A percentile compares a stretch with the other conserved stretches of the same genome.
These are phyloP conservation scores for Hydra vulgaris DNA, from an alignment of 30 jellyfish, hydroid and myxozoan species.

Conservation along the genomic window DNA sequence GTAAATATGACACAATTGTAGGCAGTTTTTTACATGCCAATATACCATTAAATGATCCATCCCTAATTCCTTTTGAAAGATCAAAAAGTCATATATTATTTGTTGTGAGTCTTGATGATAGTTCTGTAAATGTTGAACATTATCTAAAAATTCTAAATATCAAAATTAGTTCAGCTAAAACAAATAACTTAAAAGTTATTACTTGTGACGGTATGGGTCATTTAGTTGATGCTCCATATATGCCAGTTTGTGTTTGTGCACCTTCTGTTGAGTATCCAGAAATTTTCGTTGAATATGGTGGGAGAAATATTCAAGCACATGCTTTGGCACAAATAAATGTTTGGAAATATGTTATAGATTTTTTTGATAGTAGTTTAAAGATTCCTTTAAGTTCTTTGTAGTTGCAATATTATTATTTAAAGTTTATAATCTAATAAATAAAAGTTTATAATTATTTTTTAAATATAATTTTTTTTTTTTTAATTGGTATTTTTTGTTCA, in stretches of 20 bases:
- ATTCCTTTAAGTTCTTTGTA: no score
- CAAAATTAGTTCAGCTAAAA: constrained; percentile 17
- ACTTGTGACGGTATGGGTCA: constrained; percentile 12
- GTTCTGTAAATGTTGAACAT: background rate
- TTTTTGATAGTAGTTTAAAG: constrained; percentile 2
- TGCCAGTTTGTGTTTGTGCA: constrained; percentile 14
- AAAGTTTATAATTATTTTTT: no score
- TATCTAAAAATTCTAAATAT: constrained; percentile 7
- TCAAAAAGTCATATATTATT: constrained; percentile 20
- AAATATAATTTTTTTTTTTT: no score
- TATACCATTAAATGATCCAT: background rate
- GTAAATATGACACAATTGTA: no score
- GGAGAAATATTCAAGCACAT: background rate
- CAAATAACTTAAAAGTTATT: constrained; percentile 11
- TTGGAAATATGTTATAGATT: constrained; percentile 16
- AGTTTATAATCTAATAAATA: no score
- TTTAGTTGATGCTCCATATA: constrained; percentile 19
- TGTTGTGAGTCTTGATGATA: constrained; percentile 15
- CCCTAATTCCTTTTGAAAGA: constrained; percentile 13
- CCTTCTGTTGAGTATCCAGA: background rate
- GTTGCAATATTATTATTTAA: no score
- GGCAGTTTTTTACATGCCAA: background rate
- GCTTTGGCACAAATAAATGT: constrained; percentile 6
- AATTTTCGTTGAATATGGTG: constrained; percentile 12
- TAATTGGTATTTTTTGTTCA: no score